Base-by-base conservation (phyloP, 1,140 invertebrate genomes). In the Condylostylus longicornis region DNA sequence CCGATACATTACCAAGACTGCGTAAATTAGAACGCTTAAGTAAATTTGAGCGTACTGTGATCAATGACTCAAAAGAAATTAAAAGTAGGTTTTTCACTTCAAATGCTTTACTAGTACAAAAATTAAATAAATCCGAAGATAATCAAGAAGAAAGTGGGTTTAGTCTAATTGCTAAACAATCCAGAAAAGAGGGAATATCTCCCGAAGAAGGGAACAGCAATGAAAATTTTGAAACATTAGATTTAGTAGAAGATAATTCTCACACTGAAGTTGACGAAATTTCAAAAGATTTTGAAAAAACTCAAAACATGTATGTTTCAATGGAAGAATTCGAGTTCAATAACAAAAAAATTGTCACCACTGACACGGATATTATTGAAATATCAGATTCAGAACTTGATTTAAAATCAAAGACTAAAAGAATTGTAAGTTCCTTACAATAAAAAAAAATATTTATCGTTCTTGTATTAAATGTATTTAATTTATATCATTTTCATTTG, bases 61-160 rank as follows among this genome's bases (percentile, higher is more conserved):
- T 33, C 25, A 51, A 41, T 10, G 51, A 44, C 13, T 37, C 42
- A 18, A 48, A 51, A 14, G 49, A 55, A 28, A 43, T 54, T 6
- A 38, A 48, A 17, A 55, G 53, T 39, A 43, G 55, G 1, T 58
- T 55, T 37, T 58, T 58, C 35, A 17, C 35, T 8, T 22, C 22
- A 19, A 45, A 40, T 28, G 23, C 40, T 4, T 40, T 15, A 3
- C 14, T 32, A 40, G 12, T 33, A 40, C 29, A 29, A 20, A 9
- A 37, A 23, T 20, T 19, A n/a, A 14, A 41, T n/a, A 18, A n/a
- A n/a, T n/a, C 10, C 35, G 25, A 37, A 40, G 6, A 22, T 22
- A 35, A 23, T n/a, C 18, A 29, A 36, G 21, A 21, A 9, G 29
- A 25, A 35, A 38, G 18, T 30, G 35, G 28, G 6, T n/a, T 3